These are phyloP conservation scores for Leucophenga maculata DNA, from an alignment of 2,888 invertebrate genomes.

Conservation along the genomic window DNA sequence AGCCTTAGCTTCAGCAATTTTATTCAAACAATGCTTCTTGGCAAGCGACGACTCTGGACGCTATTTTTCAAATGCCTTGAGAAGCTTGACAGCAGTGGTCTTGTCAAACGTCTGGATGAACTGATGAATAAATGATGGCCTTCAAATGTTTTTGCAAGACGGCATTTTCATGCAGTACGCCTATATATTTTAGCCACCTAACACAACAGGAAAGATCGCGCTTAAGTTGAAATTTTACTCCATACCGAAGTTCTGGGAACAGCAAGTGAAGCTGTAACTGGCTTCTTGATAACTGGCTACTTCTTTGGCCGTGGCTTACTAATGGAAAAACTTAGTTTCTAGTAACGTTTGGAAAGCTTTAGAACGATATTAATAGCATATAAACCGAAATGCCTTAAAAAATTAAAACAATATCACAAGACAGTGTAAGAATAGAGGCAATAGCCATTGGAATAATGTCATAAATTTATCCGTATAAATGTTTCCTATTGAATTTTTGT, in stretches of 20 bases:
- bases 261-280: conserved; percentile 94
- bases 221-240: conserved; percentile 99
- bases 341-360: too few relatives aligned
- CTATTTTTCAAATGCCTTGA: conserved; percentile 97
- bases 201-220: conserved; percentile 98
- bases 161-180: conserved; percentile 96
- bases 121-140: conserved; percentile 99
- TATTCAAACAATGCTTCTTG: conserved; percentile 92
- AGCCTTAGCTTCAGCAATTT: conserved; percentile 90
- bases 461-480: too few relatives aligned
- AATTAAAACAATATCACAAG: too few relatives aligned
- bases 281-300: conserved; percentile 95
- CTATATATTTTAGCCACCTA: conserved; percentile 99
- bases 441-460: too few relatives aligned
- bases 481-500: too few relatives aligned
- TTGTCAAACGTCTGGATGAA: conserved; percentile 96
- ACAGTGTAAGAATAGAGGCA: too few relatives aligned
- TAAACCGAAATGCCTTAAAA: too few relatives aligned
- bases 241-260: conserved; percentile 96
- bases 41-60: conserved; percentile 93
- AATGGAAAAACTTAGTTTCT: too few relatives aligned
- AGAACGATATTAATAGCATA: too few relatives aligned
- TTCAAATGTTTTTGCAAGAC: conserved; percentile 96
- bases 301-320: conserved; percentile 90
- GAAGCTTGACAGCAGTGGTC: conserved; percentile 96